These are phyloP conservation scores for Trinorchestia longiramus DNA, from an alignment of 1,140 invertebrate species.

Conservation along the genomic window DNA sequence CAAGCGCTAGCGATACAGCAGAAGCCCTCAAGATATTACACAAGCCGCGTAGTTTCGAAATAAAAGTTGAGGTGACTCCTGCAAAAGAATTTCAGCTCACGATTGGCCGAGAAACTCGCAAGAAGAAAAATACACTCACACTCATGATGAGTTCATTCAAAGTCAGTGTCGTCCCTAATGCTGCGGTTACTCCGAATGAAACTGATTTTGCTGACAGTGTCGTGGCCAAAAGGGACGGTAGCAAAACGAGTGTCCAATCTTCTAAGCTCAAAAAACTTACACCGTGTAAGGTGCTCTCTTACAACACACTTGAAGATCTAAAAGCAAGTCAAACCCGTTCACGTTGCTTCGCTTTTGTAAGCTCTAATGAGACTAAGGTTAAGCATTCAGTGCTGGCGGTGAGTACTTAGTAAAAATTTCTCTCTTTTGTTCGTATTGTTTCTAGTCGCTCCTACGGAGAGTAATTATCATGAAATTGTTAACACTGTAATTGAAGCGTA, in stretches of 20 bases:
- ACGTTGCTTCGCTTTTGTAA: neutral
- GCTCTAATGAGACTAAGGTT: constrained; percentile 19
- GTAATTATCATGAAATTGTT: neutral
- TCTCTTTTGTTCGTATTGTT: neutral
- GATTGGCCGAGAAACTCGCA: neutral
- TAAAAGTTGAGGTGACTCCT: neutral
- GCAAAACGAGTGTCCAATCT: neutral
- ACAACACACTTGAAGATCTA: neutral
- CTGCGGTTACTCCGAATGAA: neutral
- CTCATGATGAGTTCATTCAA: neutral
- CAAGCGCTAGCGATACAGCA: neutral
- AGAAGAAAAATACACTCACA: neutral
- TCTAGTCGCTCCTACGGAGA: neutral
- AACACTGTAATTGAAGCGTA: no score
- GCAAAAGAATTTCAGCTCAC: neutral
- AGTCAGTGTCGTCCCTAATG: neutral
- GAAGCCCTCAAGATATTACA: neutral
- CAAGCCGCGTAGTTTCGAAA: neutral
- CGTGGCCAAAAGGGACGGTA: neutral
- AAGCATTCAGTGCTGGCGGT: neutral
- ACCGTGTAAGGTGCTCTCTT: neutral
- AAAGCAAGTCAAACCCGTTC: neutral
- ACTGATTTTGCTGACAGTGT: neutral
- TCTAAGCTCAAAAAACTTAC: neutral
- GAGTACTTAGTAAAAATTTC: neutral